Evolutionary conservation across 2,888 invertebrate genomes (phyloP).

Genomic region (Dolichopus griseipennis): DNA sequence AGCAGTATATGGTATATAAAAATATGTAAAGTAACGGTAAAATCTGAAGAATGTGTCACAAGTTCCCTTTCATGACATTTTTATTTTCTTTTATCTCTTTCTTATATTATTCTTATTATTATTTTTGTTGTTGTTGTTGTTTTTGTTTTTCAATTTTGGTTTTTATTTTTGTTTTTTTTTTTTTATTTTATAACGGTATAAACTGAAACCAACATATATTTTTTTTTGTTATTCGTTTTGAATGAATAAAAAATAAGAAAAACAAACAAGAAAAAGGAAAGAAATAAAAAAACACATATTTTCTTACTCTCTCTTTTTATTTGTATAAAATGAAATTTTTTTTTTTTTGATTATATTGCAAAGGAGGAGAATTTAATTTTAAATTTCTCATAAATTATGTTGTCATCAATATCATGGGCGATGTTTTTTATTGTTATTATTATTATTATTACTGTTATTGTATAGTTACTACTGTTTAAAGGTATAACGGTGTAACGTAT

Average conservation of each 20-base stretch:
- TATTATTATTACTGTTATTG: background rate
- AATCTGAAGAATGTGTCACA: background rate
- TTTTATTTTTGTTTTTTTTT: too few species aligned
- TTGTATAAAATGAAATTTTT: background rate
- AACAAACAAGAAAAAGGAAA: background rate
- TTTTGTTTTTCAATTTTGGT: too few species aligned
- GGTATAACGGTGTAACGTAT: background rate
- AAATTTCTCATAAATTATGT: slow-evolving; percentile 4
- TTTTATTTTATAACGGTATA: too few species aligned
- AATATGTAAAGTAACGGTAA: background rate
- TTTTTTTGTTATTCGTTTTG: too few species aligned
- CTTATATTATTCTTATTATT: too few species aligned
- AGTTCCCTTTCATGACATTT: background rate
- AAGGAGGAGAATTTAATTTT: slow-evolving; percentile 4
- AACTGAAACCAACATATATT: too few species aligned
- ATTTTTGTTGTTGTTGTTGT: too few species aligned
- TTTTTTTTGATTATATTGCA: background rate
- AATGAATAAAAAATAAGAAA: background rate
- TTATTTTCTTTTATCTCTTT: background rate
- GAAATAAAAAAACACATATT: background rate
- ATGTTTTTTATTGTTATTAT: background rate
- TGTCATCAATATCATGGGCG: slow-evolving; percentile 4
- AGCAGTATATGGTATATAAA: too few species aligned
- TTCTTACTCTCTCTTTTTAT: background rate
- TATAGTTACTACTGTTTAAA: background rate